Evolutionary conservation across 2,888 invertebrate genomes (phyloP).

Genomic region (Monoplex corrugatus): DNA sequence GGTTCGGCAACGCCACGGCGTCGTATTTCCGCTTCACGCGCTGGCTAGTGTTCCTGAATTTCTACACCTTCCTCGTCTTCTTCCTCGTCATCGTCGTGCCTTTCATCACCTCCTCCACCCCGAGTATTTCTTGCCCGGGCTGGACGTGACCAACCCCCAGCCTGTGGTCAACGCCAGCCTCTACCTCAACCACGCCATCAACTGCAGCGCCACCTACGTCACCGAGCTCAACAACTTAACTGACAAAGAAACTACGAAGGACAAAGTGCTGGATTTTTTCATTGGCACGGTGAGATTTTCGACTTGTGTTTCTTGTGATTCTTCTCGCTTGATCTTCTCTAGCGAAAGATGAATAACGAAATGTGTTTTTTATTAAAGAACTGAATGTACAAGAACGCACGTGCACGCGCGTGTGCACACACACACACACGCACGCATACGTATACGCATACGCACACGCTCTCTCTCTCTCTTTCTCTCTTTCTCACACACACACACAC

Average conservation of each 20-base stretch:
- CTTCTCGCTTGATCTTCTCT: too few relatives aligned
- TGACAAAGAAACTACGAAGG: constrained; percentile 46
- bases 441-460: too few relatives aligned
- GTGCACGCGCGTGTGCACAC: too few relatives aligned
- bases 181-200: constrained; percentile 44
- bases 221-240: constrained; percentile 53
- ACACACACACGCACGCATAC: too few relatives aligned
- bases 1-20: constrained; percentile 81
- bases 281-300: constrained; percentile 74
- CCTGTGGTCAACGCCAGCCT: constrained; percentile 34
- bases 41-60: constrained; percentile 92
- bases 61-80: constrained; percentile 85
- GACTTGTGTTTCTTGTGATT: too few relatives aligned
- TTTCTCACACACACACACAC: too few relatives aligned
- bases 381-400: too few relatives aligned
- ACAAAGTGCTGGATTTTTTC: constrained; percentile 70
- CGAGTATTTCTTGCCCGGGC: not conserved
- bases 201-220: constrained; percentile 66
- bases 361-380: too few relatives aligned
- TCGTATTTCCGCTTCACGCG: constrained; percentile 91
- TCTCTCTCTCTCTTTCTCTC: too few relatives aligned
- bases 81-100: constrained; percentile 86
- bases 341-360: too few relatives aligned
- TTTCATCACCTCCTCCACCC: constrained; percentile 81
- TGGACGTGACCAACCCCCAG: constrained; percentile 43